phyloP scores from a whole-genome alignment of 2,797 vertebrate species.

The Gymnoscopelus braueri region DNA sequence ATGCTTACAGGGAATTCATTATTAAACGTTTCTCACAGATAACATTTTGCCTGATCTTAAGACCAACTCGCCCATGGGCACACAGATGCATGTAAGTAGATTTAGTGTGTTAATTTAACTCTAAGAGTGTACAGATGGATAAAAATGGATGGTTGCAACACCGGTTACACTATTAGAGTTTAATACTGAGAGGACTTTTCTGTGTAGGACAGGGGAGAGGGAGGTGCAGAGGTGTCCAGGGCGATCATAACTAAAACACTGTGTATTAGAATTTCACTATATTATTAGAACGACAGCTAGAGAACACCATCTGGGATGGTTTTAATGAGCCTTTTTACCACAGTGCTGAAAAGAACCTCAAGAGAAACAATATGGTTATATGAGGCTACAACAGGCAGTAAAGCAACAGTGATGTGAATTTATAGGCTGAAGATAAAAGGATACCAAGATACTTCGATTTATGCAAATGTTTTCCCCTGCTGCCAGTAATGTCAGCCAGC shows the following conservation, averaged over 20 bases:
- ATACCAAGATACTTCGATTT: neutral
- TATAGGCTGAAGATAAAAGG: constrained; percentile 4
- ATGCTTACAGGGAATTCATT: no score
- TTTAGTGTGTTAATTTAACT: no score
- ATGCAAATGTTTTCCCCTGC: neutral
- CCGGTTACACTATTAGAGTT: no score
- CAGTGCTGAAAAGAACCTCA: constrained; percentile 64
- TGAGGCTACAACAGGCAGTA: constrained; percentile 60
- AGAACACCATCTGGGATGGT: constrained; percentile 78
- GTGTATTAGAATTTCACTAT: constrained; percentile 23
- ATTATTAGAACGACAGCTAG: constrained; percentile 76
- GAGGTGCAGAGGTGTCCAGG: constrained; percentile 61
- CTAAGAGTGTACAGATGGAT: no score
- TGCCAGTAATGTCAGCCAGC: neutral
- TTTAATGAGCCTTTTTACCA: constrained; percentile 75
- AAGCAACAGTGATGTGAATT: constrained; percentile 48
- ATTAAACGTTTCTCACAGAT: no score
- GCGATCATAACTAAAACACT: constrained; percentile 71
- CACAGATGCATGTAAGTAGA: no score
- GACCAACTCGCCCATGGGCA: no score
- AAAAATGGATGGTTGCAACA: no score
- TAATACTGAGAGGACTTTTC: neutral
- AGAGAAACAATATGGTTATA: constrained; percentile 73
- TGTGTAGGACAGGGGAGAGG: constrained; percentile 46
- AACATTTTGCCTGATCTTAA: no score